These are phyloP conservation scores for Sebastes cheni DNA, from an alignment of 2,797 vertebrate species.

Conservation along the genomic window DNA sequence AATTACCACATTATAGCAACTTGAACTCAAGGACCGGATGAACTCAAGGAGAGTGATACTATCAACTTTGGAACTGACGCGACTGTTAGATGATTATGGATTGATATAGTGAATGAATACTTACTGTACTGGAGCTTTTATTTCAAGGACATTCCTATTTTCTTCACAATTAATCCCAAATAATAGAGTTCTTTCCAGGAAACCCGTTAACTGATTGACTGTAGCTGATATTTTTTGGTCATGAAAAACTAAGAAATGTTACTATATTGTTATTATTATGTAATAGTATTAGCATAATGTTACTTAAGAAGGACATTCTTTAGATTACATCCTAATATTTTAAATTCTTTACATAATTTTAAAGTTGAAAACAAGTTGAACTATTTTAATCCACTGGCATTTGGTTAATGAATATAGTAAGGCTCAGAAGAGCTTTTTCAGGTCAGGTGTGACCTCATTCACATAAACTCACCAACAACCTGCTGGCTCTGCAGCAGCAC, in stretches of 20 bases:
- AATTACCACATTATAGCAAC: not conserved
- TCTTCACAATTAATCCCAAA: not conserved
- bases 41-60: not conserved
- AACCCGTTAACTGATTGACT: not conserved
- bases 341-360: not conserved
- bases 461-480: not conserved
- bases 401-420: not conserved
- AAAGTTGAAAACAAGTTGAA: not conserved
- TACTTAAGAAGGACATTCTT: not conserved
- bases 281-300: too few species aligned
- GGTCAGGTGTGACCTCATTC: not conserved
- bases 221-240: not conserved
- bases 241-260: not conserved
- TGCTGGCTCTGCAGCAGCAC: not conserved
- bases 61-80: slow-evolving; percentile 8
- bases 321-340: not conserved
- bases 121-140: not conserved
- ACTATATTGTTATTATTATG: not conserved
- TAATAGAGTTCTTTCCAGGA: not conserved
- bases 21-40: not conserved
- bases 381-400: not conserved
- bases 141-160: not conserved
- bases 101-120: not conserved
- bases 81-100: not conserved
- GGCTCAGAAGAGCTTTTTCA: not conserved